Evolutionary conservation across 2,797 vertebrate genomes (phyloP).

Genomic region (Coregonus sp.): DNA sequence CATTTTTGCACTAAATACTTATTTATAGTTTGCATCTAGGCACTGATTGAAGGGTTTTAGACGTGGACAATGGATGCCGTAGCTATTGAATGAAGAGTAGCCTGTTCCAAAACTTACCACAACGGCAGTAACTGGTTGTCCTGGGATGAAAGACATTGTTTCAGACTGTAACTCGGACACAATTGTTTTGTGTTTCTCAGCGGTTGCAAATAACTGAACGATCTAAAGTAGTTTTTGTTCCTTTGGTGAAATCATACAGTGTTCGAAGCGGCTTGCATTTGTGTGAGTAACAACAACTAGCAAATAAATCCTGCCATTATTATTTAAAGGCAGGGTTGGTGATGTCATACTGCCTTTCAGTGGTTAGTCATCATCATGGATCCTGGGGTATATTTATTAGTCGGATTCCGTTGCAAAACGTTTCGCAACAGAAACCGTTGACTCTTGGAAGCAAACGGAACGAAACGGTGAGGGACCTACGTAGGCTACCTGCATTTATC

Average conservation of each 20-base stretch:
- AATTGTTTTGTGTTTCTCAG: not conserved
- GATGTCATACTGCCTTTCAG: slow-evolving; percentile 48
- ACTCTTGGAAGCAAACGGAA: no score
- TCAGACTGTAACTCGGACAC: not conserved
- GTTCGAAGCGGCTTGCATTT: slow-evolving; percentile 45
- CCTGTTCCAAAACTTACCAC: slow-evolving; percentile 71
- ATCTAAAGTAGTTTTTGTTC: no score
- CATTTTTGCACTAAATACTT: no score
- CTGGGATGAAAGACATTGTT: slow-evolving; percentile 72
- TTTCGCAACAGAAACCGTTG: no score
- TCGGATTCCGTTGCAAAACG: no score
- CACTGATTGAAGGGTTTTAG: not conserved
- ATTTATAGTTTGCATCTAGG: no score
- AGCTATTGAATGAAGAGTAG: slow-evolving; percentile 3
- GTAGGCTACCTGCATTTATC: no score
- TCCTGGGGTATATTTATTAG: no score
- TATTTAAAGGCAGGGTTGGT: slow-evolving; percentile 34
- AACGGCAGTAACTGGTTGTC: slow-evolving; percentile 76
- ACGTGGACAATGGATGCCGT: slow-evolving; percentile 44
- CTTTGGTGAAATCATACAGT: not conserved
- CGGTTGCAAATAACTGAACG: not conserved
- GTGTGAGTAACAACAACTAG: slow-evolving; percentile 6
- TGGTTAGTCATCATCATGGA: not conserved
- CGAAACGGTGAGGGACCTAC: no score
- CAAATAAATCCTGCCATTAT: slow-evolving; percentile 31